phyloP scores from a whole-genome alignment of 2,113 vertebrate genomes.

The Percopsis transmontana region DNA sequence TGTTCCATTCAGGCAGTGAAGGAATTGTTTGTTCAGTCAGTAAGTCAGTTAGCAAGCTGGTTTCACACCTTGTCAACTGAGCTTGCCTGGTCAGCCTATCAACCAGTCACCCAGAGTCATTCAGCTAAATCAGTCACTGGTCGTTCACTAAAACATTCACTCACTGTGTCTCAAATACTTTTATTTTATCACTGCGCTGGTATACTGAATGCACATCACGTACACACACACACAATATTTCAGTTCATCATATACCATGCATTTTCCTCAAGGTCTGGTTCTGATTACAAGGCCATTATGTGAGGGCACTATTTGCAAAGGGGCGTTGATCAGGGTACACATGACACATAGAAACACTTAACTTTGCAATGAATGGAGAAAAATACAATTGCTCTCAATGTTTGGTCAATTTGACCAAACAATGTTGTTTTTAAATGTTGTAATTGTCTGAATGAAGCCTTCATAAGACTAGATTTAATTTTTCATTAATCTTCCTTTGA shows the following conservation, averaged over 20 bases:
- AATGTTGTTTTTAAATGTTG: too few relatives aligned
- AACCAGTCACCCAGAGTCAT: background rate
- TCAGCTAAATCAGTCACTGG: background rate
- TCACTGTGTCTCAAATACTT: too few relatives aligned
- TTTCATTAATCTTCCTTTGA: too few relatives aligned
- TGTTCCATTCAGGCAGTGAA: background rate
- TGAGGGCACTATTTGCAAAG: conserved; percentile 4
- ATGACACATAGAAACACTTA: conserved; percentile 4
- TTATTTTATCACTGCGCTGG: too few relatives aligned
- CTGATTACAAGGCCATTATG: conserved; percentile 35
- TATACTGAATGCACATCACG: background rate
- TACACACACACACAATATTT: conserved; percentile 31
- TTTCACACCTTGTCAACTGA: background rate
- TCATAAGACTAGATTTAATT: too few relatives aligned
- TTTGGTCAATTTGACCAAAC: conserved; percentile 2
- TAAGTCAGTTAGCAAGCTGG: too few relatives aligned
- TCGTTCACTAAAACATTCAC: background rate
- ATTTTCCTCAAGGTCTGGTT: conserved; percentile 43
- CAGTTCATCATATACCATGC: conserved; percentile 32
- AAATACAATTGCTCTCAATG: background rate
- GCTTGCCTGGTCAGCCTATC: too few relatives aligned
- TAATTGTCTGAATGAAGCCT: too few relatives aligned
- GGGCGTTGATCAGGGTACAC: background rate
- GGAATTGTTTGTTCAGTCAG: background rate
- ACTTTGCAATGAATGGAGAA: too few relatives aligned